These are phyloP conservation scores for Cardinalis cardinalis DNA, from an alignment of 2,113 vertebrate genomes.

Conservation along the genomic window DNA sequence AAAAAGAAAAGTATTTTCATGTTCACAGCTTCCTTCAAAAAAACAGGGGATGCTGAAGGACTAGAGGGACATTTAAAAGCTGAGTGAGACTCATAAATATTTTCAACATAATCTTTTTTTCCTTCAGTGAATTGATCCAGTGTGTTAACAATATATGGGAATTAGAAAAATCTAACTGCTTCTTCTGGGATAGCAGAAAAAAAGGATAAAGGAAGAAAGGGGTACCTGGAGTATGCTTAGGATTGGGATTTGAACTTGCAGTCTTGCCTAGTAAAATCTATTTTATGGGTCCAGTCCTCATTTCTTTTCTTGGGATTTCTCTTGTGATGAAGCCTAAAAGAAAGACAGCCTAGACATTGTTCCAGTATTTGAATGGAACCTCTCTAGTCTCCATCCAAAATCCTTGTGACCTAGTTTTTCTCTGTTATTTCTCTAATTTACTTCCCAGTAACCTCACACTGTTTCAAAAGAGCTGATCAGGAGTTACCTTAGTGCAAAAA, in stretches of 20 bases:
- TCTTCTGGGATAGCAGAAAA: background rate
- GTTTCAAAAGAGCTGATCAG: conserved; percentile 4
- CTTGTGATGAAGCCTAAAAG: background rate
- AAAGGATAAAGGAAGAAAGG: background rate
- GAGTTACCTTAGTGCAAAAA: conserved; percentile 6
- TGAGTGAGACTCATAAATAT: background rate
- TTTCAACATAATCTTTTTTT: background rate
- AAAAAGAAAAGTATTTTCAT: background rate
- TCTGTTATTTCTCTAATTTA: background rate
- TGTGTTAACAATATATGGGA: background rate
- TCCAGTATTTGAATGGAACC: background rate
- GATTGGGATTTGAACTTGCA: background rate
- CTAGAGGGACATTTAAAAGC: background rate
- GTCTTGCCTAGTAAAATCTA: background rate
- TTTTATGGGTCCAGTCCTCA: background rate
- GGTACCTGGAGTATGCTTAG: background rate
- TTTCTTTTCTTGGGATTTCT: background rate
- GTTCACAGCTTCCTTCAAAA: background rate
- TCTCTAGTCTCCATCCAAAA: background rate
- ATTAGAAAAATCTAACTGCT: background rate
- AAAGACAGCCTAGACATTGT: conserved; percentile 11
- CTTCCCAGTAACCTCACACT: background rate
- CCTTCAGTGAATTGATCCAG: background rate
- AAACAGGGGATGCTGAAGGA: rapidly evolving
- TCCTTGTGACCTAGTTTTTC: conserved; percentile 14